A percentile compares a stretch with the other conserved stretches of the same genome.
Evolutionary conservation across 2,797 vertebrate genomes (phyloP).

Genomic region (Hydrocynus forskahlii): DNA sequence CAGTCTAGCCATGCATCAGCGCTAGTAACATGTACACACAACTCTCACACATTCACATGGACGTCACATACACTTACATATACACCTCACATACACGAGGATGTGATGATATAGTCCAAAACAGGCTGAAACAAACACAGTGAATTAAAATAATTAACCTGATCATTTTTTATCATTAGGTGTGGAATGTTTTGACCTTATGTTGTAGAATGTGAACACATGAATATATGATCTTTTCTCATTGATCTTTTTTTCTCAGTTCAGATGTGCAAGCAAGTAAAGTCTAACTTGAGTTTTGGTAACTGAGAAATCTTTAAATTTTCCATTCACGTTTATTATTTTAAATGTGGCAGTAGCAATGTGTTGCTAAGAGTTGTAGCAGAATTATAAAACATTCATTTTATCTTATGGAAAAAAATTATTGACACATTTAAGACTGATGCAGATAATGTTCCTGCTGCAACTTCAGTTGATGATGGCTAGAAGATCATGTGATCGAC

Average conservation of each 20-base stretch:
- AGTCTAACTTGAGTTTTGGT: neutral
- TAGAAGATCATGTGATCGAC: slow-evolving; percentile 80
- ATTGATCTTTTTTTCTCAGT: neutral
- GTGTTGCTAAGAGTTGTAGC: neutral
- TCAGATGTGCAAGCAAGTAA: neutral
- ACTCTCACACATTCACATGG: neutral
- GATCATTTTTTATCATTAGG: neutral
- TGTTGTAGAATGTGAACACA: no score
- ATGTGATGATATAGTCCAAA: neutral
- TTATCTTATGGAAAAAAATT: slow-evolving; percentile 9
- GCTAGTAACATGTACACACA: slow-evolving; percentile 1
- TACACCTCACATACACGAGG: neutral
- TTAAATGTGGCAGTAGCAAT: neutral
- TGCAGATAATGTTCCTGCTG: slow-evolving; percentile 26
- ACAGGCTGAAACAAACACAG: neutral
- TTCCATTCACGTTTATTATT: neutral
- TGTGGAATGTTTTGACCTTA: no score
- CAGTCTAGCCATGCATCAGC: slow-evolving; percentile 27
- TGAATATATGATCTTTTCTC: neutral
- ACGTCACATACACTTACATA: neutral
- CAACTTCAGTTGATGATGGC: slow-evolving; percentile 60
- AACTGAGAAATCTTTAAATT: neutral
- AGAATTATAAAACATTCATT: neutral
- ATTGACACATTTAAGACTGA: slow-evolving; percentile 22
- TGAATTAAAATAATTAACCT: neutral